Conservation (phyloP, 2,797 vertebrate genomes). For the Bovichtus diacanthus region DNA sequence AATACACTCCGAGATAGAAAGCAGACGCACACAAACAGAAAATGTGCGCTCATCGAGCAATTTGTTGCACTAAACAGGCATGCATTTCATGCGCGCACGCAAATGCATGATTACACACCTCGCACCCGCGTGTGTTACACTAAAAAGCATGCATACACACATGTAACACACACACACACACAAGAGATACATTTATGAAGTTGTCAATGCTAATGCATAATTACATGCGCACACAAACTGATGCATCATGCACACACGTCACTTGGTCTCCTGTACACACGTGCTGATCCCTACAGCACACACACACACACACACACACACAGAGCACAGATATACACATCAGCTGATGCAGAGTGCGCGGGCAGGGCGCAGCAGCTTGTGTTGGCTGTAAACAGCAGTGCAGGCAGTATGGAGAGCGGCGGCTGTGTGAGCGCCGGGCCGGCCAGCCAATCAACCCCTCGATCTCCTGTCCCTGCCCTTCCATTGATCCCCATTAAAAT, state of each 20-base stretch:
- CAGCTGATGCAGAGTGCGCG: conserved; percentile 55
- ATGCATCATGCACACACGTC: conserved; percentile 2
- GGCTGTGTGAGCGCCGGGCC: conserved; percentile 69
- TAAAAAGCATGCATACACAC: neutral
- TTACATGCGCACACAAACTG: conserved; percentile 19
- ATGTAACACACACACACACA: neutral
- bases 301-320: conserved; percentile 22
- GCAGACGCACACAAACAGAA: conserved; percentile 38
- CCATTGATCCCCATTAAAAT: conserved; percentile 86
- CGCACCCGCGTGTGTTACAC: neutral
- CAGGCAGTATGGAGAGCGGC: conserved; percentile 71
- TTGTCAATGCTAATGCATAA: conserved; percentile 10
- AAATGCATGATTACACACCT: conserved; percentile 15
- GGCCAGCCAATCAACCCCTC: conserved; percentile 83
- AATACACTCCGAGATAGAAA: conserved; percentile 17
- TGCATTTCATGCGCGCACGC: neutral
- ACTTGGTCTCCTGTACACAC: neutral
- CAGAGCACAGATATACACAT: conserved; percentile 52
- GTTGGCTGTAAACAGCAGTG: conserved; percentile 84
- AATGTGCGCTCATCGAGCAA: conserved; percentile 12
- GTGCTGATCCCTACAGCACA: neutral
- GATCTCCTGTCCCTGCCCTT: conserved; percentile 82
- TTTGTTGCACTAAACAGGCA: conserved; percentile 32
- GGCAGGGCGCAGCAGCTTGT: conserved; percentile 79
- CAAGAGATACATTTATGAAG: conserved; percentile 6